Base-by-base conservation (phyloP, 2,113 vertebrate genomes). In the Sigmodon hispidus region DNA sequence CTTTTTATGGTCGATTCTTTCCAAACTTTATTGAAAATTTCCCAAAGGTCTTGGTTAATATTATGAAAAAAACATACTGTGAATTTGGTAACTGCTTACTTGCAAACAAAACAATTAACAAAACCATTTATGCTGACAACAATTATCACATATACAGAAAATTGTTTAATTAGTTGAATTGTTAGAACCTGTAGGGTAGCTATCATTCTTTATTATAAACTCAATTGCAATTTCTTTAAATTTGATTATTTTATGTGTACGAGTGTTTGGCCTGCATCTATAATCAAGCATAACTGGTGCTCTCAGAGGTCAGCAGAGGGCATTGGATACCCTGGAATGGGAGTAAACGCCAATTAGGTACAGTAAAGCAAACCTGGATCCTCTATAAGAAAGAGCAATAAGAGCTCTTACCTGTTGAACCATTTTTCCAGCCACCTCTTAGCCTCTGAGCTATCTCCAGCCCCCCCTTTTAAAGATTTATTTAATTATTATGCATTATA, bases 21-120 rank as follows among this genome's bases (percentile, higher is more conserved):
- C 76, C 50, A 91, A 96, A 95, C 50, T 81, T 95, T 80, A 96
- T 90, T 94, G 87, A 97, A 96, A 96, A 19, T 94, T 96, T 94
- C 95, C 95, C 95, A 96, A 94, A 93, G 95, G 92, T 94, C 75
- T 97, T 84, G 52, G 92, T 94, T 96, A 97, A 83, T 94, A 95
- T 87, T 92, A 94, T 84, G 80, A 63, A 86, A 59, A 93, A 57
- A 94, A 90, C 81, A 89, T 4, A 34, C 76, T 89, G 63, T 94
- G 84, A 91, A 87, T 92, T 89, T 96, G 22, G 52, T 96, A 96
- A 96, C 72, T 89, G 57, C 52, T 96, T 40, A 90, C 50, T 90
- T 93, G 95, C 70, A 96, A 97, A 98, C 94, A 96, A 97, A 97
- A 92, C 88, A 96, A 97, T 96, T 97, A 95, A 80, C 59, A 93